These are phyloP conservation scores for Cyrtonyx montezumae DNA, from an alignment of 2,113 vertebrate genomes.

Conservation along the genomic window DNA sequence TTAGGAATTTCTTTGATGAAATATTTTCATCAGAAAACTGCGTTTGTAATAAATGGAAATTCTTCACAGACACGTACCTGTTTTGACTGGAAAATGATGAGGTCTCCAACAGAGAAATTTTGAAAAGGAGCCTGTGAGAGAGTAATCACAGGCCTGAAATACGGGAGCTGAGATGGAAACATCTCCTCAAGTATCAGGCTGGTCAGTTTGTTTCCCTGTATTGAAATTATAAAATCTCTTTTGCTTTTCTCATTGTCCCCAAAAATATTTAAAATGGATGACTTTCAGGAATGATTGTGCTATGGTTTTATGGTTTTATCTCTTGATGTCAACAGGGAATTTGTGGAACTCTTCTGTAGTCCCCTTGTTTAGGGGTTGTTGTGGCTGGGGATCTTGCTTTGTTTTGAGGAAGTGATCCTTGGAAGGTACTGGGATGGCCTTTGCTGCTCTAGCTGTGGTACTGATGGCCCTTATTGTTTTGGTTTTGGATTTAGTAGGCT, in stretches of 20 bases:
- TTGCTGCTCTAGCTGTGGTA: background rate
- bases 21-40: background rate
- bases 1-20: background rate
- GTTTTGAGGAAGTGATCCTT: background rate
- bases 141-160: background rate
- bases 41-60: background rate
- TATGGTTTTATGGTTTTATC: background rate
- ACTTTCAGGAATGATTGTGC: background rate
- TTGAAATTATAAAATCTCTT: background rate
- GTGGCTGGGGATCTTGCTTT: background rate
- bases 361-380: fast-evolving
- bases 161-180: background rate
- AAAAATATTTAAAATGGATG: background rate
- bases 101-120: background rate
- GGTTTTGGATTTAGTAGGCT: background rate
- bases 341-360: background rate
- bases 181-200: background rate
- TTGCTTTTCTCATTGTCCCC: background rate
- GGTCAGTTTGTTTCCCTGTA: background rate
- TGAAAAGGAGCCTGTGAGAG: background rate
- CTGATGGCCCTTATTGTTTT: background rate
- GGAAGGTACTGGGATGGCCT: background rate
- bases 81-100: background rate
- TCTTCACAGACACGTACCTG: background rate
- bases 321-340: background rate